These are phyloP conservation scores for Chloropsis cyanopogon DNA, from an alignment of 2,113 vertebrate genomes.

Conservation along the genomic window DNA sequence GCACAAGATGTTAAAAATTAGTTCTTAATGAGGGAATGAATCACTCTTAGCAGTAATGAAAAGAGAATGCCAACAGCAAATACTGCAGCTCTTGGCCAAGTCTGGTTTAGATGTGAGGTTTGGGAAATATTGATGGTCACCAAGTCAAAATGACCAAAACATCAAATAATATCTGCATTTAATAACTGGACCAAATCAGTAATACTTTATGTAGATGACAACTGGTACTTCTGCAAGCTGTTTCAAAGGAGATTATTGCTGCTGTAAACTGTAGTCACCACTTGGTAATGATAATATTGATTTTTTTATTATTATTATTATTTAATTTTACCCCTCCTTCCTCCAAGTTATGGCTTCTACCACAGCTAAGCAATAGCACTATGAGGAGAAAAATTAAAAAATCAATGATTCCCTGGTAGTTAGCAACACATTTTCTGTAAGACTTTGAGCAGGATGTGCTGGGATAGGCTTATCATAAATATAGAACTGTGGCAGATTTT, in stretches of 20 bases:
- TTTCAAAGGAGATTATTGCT: conserved; percentile 45
- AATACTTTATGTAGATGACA: neutral
- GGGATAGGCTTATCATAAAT: conserved; percentile 39
- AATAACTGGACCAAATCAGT: neutral
- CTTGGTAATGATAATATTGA: conserved; percentile 63
- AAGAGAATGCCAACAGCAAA: neutral
- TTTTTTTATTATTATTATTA: neutral
- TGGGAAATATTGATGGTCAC: neutral
- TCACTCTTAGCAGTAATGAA: neutral
- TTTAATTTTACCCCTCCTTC: neutral
- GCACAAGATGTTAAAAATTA: neutral
- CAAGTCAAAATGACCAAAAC: neutral
- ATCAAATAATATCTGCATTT: neutral
- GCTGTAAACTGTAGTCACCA: conserved; percentile 52
- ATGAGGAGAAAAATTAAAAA: neutral
- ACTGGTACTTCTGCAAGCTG: neutral
- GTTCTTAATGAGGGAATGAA: neutral
- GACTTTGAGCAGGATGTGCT: conserved; percentile 43
- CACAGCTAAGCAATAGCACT: conserved; percentile 25
- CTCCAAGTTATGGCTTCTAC: conserved; percentile 6
- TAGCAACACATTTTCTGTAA: conserved; percentile 49
- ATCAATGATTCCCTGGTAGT: conserved; percentile 52
- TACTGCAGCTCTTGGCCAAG: neutral
- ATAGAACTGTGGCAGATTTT: conserved; percentile 36
- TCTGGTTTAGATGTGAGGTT: neutral